Base-by-base conservation (phyloP, 1,140 invertebrate species). In the Drosophila miranda region DNA sequence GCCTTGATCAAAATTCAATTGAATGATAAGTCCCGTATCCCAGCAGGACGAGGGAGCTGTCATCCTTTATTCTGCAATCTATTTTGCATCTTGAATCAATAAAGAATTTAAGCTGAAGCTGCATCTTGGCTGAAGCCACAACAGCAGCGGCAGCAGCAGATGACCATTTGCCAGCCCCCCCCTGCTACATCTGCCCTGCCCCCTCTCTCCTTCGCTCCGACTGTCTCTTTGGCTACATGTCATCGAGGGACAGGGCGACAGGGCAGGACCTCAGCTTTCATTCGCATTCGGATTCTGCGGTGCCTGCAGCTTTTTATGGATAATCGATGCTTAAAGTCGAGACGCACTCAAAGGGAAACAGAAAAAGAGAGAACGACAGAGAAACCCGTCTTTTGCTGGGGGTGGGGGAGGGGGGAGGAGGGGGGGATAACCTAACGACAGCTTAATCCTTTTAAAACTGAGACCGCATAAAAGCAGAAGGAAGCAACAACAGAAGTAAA, bases 401-500 rank as follows among this genome's bases (percentile, higher is more conserved):
- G 30, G 8, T 9, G 21, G 21, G 16, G 21, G 45, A 16, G 16
- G 21, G 26, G 42, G 28, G 3, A 1, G 49, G n/a, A 16, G 46
- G 43, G 3, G 14, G 41, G 16, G 9, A 76, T 79, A 80, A 62
- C 82, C 77, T 80, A 81, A 81, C 78, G 78, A 82, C 78, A 81
- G 78, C 78, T 82, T 81, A 81, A 81, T 81, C 78, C 78, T 82
- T 81, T 81, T 81, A 81, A 81, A 81, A 81, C 78, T 82, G 78
- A 82, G 78, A 78, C 78, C 78, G 82, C 78, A 81, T 81, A 81
- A 81, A 81, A 73, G 78, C 71, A 34, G 58, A 51, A 57, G 42
- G 43, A 55, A 44, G 42, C 38, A 38, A 38, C 58, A 56, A 61
- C 51, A 44, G 60, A 75, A 68, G 46, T 51, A 75, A 51, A 80